A percentile compares a stretch with the other conserved stretches of the same genome.
phyloP scores from a whole-genome alignment of 1,140 invertebrate species.

The Drosophila ogumai region DNA sequence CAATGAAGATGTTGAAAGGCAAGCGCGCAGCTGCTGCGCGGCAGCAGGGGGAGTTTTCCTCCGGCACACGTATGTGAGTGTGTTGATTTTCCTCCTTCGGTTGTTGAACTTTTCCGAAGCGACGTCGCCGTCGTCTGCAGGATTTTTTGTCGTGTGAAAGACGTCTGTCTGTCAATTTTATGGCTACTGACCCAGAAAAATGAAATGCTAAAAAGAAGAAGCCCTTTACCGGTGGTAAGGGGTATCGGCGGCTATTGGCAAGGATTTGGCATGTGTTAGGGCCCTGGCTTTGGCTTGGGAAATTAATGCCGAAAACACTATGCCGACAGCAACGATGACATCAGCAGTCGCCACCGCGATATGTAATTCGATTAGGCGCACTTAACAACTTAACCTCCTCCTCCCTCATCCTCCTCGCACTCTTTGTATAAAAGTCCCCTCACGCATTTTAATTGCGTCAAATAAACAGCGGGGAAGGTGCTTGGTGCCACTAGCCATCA shows the following conservation, averaged over 20 bases:
- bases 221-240: slow-evolving; percentile 27
- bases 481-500: slow-evolving; percentile 38
- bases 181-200: slow-evolving; percentile 76
- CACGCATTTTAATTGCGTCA: slow-evolving; percentile 64
- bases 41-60: slow-evolving; percentile 1
- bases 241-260: neutral
- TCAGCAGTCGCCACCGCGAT: slow-evolving; percentile 54
- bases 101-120: slow-evolving; percentile 66
- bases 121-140: slow-evolving; percentile 29
- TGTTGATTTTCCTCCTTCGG: slow-evolving; percentile 36
- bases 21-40: slow-evolving; percentile 11
- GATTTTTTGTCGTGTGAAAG: slow-evolving; percentile 30
- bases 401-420: neutral
- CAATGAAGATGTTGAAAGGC: slow-evolving; percentile 60
- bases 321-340: slow-evolving; percentile 54
- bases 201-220: slow-evolving; percentile 63
- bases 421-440: neutral
- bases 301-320: slow-evolving; percentile 19
- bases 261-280: neutral
- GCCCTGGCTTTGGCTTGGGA: neutral
- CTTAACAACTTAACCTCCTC: slow-evolving; percentile 32
- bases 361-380: slow-evolving; percentile 76
- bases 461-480: slow-evolving; percentile 55
- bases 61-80: slow-evolving; percentile 7
- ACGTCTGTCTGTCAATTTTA: slow-evolving; percentile 66